phyloP scores from a whole-genome alignment of 2,888 invertebrate genomes.

The Hanleya hanleyi region DNA sequence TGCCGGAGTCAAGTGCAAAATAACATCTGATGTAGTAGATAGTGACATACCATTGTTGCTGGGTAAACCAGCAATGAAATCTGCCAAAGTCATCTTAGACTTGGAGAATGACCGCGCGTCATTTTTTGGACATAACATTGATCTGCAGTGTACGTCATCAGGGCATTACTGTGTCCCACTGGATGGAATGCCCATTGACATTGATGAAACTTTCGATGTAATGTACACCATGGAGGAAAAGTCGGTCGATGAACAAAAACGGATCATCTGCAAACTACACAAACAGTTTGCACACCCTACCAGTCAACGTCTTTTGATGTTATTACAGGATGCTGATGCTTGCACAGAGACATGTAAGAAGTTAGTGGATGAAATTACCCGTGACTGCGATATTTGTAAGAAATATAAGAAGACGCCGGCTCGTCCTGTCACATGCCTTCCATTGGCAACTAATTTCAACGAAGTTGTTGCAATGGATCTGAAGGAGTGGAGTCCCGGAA shows the following conservation, averaged over 20 bases:
- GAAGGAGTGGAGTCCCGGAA: background rate
- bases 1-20: background rate
- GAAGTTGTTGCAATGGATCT: constrained; percentile 9
- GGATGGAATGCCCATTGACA: background rate
- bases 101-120: constrained; percentile 31
- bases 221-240: background rate
- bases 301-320: background rate
- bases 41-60: constrained; percentile 8
- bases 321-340: background rate
- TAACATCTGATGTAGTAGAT: constrained; percentile 9
- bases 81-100: constrained; percentile 36
- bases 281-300: background rate
- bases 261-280: background rate
- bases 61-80: constrained; percentile 31
- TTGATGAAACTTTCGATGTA: background rate
- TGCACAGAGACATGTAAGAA: background rate
- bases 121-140: background rate
- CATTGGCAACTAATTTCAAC: constrained; percentile 10
- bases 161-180: background rate
- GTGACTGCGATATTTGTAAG: background rate
- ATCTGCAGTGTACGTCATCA: background rate
- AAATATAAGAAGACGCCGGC: too few relatives aligned
- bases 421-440: constrained; percentile 1
- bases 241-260: too few relatives aligned
- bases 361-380: background rate